Percentiles rank a stretch among this genome's conserved stretches.
phyloP scores from a whole-genome alignment of 2,113 vertebrate species.

The Echinops telfairi region DNA sequence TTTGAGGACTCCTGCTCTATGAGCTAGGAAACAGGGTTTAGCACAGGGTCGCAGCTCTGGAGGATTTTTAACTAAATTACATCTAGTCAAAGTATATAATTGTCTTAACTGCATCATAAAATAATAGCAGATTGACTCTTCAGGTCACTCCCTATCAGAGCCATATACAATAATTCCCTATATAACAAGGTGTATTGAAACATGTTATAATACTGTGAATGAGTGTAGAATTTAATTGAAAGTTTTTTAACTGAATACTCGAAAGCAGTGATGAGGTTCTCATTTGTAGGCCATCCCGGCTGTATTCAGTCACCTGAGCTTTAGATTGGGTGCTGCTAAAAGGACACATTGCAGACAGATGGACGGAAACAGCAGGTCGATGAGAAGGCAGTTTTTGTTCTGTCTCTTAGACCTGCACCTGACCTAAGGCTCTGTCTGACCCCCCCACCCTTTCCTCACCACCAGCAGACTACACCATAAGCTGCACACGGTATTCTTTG shows the following conservation, averaged over 20 bases:
- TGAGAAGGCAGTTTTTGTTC: not conserved
- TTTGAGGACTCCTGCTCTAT: too few relatives aligned
- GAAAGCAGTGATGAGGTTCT: not conserved
- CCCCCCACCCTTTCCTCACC: not conserved
- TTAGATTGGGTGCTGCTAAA: not conserved
- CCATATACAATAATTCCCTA: too few relatives aligned
- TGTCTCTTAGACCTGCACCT: not conserved
- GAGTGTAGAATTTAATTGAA: conserved; percentile 44
- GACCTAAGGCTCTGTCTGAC: not conserved
- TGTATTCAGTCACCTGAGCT: not conserved
- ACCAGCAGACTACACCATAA: not conserved
- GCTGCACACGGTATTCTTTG: not conserved
- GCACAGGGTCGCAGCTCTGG: too few relatives aligned
- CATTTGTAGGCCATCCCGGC: not conserved
- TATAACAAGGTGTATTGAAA: conserved; percentile 1
- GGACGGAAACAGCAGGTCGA: not conserved
- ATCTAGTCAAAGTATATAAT: too few relatives aligned
- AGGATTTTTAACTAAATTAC: too few relatives aligned
- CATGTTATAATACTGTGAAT: conserved; percentile 20
- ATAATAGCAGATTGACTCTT: too few relatives aligned
- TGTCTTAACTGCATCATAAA: too few relatives aligned
- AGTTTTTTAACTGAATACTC: conserved; percentile 33
- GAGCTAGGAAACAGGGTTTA: too few relatives aligned
- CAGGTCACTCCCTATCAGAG: too few relatives aligned
- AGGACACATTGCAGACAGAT: too few relatives aligned